A percentile compares a stretch with the other conserved stretches of the same genome.
phyloP scores from a whole-genome alignment of 2,888 invertebrate species.

The Lasioglossum malachurum region DNA sequence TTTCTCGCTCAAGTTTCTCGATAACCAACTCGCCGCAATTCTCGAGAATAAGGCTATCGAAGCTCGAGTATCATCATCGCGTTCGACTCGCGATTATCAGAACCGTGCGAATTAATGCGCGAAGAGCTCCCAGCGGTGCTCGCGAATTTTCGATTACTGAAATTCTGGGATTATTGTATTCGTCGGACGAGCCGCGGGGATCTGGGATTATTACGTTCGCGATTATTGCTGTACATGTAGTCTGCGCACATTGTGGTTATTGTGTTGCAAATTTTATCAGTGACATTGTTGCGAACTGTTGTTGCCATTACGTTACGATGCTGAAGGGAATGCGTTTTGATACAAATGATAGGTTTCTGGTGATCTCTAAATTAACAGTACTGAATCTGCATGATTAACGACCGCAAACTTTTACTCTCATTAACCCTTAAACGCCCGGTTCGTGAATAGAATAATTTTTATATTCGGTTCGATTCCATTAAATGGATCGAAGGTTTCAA shows the following conservation, averaged over 20 bases:
- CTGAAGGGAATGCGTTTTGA: neutral
- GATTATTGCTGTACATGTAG: neutral
- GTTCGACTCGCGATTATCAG: neutral
- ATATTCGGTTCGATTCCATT: too few species aligned
- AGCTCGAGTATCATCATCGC: neutral
- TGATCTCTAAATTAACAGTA: neutral
- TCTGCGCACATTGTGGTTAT: neutral
- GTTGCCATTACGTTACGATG: neutral
- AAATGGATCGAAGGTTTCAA: neutral
- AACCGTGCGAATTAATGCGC: conserved; percentile 1
- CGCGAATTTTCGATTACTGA: neutral
- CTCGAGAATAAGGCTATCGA: conserved; percentile 1
- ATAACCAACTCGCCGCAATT: neutral
- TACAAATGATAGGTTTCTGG: neutral
- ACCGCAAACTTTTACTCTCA: neutral
- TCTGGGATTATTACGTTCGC: neutral
- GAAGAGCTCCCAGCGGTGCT: neutral
- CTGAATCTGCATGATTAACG: neutral
- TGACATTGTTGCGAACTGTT: neutral
- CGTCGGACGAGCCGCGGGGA: neutral
- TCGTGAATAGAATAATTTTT: neutral
- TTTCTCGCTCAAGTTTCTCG: neutral
- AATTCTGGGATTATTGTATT: neutral
- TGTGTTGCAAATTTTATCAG: neutral
- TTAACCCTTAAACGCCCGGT: neutral